Base-by-base conservation (phyloP, 2,888 invertebrate genomes). In the Rutpela maculata region DNA sequence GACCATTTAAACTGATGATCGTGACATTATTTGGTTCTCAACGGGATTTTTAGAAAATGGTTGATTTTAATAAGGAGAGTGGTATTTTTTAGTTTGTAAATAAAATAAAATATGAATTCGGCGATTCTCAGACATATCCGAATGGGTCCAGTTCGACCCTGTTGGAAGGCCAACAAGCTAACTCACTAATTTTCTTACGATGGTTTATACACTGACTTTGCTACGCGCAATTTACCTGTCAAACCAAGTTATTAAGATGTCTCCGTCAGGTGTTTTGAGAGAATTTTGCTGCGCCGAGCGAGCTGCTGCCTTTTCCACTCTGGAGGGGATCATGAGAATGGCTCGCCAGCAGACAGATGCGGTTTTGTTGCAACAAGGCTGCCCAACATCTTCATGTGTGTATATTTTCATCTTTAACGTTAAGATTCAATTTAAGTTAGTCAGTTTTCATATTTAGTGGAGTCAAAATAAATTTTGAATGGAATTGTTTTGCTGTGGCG, bases 161-260 rank as follows among this genome's bases (percentile, higher is more conserved):
- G 65, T 11, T 1, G 18, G 5, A 15, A 18, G 35, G 35, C 69
- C 38, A 19, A 12, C 56, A n/a, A 55, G 26, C 67, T 68, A 68
- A 19, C 60, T 43, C 60, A 70, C 70, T 70, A 70, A 75, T 75
- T 70, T 60, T 59, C 69, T 70, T 75, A 66, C 59, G 69, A 75
- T 66, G 75, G 69, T 75, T 66, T 66, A 65, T 73, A 65, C 56
- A 65, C 73, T 26, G 66, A 75, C 79, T 81, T 80, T 70, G 81
- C 78, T 79, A 79, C 78, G 82, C 80, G 82, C 84, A 85, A 85
- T 85, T 85, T 85, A 84, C 78, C 83, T 85, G 85, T 85, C 85
- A 85, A 83, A 85, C 80, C 78, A 79, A 83, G 84, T 84, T 85
- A 85, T 85, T 84, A 85, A 85, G 85, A 85, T 84, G 84, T 84